phyloP scores from a whole-genome alignment of 2,113 vertebrate genomes.

The Mobula birostris region DNA sequence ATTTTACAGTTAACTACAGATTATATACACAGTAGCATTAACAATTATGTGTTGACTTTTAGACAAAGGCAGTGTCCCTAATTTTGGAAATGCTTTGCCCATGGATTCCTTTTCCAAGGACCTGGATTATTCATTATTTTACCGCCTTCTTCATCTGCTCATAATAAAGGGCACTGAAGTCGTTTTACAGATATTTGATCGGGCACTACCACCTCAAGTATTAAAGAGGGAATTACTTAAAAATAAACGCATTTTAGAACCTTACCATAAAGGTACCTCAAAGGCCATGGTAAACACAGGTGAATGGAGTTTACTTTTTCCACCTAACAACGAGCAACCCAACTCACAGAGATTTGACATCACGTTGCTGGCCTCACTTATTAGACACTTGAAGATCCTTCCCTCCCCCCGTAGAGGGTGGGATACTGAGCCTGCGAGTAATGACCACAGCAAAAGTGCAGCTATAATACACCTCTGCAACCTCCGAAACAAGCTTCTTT shows the following conservation, averaged over 20 bases:
- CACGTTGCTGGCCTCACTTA: slow-evolving; percentile 15
- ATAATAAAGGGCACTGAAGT: slow-evolving; percentile 52
- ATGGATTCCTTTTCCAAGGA: neutral
- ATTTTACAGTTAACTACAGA: neutral
- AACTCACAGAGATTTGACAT: neutral
- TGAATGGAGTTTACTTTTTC: neutral
- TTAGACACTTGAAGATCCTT: slow-evolving; percentile 10
- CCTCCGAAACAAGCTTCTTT: neutral
- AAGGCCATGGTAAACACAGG: neutral
- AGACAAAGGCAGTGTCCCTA: neutral
- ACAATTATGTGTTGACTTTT: neutral
- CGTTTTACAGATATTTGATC: slow-evolving; percentile 51
- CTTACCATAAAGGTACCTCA: neutral
- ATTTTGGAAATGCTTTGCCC: neutral
- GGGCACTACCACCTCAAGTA: slow-evolving; percentile 47
- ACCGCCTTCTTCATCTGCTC: slow-evolving; percentile 52
- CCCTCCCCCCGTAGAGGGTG: neutral
- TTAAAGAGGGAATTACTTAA: slow-evolving; percentile 50
- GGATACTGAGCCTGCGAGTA: neutral
- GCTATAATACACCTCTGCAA: neutral
- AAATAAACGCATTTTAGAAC: slow-evolving; percentile 38
- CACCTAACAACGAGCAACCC: slow-evolving; percentile 9
- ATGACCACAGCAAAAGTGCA: neutral
- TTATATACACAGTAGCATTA: neutral
- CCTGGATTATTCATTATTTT: slow-evolving; percentile 47